These are phyloP conservation scores for Gymnoscopelus microlampas DNA, from an alignment of 2,797 vertebrate species.

Conservation along the genomic window DNA sequence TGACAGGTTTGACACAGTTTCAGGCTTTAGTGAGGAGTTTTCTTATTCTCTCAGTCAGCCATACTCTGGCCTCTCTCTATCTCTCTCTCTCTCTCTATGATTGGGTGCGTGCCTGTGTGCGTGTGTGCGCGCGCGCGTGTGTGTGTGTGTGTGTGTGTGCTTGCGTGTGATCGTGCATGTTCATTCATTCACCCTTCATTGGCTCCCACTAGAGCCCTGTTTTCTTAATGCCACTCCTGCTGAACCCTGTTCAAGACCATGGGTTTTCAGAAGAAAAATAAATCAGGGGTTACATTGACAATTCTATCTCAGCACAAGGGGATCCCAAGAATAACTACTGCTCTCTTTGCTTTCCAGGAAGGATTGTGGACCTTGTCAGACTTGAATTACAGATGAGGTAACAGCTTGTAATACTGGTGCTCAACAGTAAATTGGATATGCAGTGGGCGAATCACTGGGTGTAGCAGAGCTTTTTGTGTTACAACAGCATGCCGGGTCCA, in stretches of 20 bases:
- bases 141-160: too few species aligned
- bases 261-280: not conserved
- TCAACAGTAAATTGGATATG: constrained; percentile 9
- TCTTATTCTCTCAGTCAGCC: too few species aligned
- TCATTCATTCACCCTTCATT: too few species aligned
- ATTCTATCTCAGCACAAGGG: not conserved
- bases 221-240: too few species aligned
- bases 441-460: not conserved
- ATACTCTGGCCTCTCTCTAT: too few species aligned
- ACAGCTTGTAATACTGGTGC: not conserved
- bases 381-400: constrained; percentile 7
- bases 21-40: too few species aligned
- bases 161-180: not conserved
- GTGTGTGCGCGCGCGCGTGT: too few species aligned
- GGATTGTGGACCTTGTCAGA: not conserved
- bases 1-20: too few species aligned
- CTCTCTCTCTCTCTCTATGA: too few species aligned
- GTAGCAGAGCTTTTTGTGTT: not conserved
- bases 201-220: too few species aligned
- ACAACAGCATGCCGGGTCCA: constrained; percentile 23
- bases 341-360: not conserved
- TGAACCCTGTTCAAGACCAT: not conserved
- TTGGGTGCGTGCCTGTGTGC: too few species aligned
- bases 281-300: not conserved
- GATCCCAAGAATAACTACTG: not conserved